Evolutionary conservation across 2,797 vertebrate genomes (phyloP), one percentile per base, ranked within the genome.

Genomic region (Poliocrania exsul): DNA sequence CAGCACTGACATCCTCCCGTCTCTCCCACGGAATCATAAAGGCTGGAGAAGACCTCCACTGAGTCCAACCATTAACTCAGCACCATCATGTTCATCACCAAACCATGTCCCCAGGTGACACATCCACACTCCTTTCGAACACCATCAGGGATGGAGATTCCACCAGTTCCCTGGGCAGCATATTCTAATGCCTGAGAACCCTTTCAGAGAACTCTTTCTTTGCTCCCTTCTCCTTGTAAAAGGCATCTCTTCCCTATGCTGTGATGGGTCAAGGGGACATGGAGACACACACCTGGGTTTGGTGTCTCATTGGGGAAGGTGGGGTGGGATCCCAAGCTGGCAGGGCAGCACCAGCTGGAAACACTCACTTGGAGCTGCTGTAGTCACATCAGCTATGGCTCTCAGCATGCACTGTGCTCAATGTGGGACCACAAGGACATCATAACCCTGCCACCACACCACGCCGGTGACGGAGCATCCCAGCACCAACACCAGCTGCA

Each of bases 401-500:
- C 60, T 65, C 0, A 0, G 74, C 4, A 1, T 0, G 13, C 28
- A 5, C 38, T 6, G 0, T 3, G 46, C 5, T 26, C 20, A 1
- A 6, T 3, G 2, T 28, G 49, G 53, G 23, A 79, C 40, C 31
- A 44, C 2, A 0, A 1, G 51, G 51, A 80, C 49, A 23, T 2
- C 0, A 0, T 10, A 13, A 38, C 37, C 33, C 33, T 28, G 17
- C 18, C 0, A 0, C 14, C 6, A 1, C 82, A 50, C 33, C 4
- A 0, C 0, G 0, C 4, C 0, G 0, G 29, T 23, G 9, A 60
- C 2, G 18, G 6, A 7, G 23, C 38, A 83, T 11, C 46, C 50
- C 2, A 2, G 70, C 51, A 60, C 19, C 2, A 0, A 37, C 25
- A 16, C 5, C 37, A 62, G 56, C 25, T 62, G 35, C 11, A 57